Evolutionary conservation across 2,113 vertebrate species (phyloP), one percentile per base, ranked within the genome.

Genomic region (Sinocyclocheilus rhinocerous): DNA sequence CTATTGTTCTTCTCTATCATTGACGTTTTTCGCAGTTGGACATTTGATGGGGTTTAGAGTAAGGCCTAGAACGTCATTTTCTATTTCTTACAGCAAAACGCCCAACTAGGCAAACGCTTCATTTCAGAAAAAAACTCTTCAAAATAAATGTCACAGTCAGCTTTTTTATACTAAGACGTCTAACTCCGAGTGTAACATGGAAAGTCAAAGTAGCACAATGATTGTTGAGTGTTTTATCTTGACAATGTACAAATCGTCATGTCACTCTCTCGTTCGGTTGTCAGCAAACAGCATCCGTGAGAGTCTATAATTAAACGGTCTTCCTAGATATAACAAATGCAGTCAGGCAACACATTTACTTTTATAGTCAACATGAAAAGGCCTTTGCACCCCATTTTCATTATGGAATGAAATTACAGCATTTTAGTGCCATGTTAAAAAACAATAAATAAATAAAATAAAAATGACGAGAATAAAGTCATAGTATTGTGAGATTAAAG

Each of bases 1-100:
- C 76, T 55, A 81, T 84, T 84, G 76, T 80, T 84, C 70, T 45
- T 26, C 2, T 81, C 76, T 86, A 75, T 50, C 10, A 69, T 84
- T 70, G 36, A 36, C 3, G 45, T 65, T 81, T 67, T 59, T 75
- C 45, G 2, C 0, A 8, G 33, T 69, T 50, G 36, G 73, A 39
- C 8, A 70, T 70, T 16, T 55, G 22, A 39, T 8, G 72, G 29
- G 11, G 42, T 39, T 80, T n/a, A 61, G 18, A 42, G 29, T 80
- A 6, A 22, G 9, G 22, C 2, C 42, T 76, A 55, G 26, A 59
- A 79, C 76, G 1, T n/a, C 9, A 18, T n/a, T 50, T 33, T 18
- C 29, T n/a, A 15, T 59, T 39, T 36, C 29, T n/a, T 76, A 39
- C 45, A 20, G 67, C 9, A 36, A 12, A 2, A 48, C 11, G 0